phyloP scores from a whole-genome alignment of 2,888 invertebrate species.

The Apotomis turbidana region DNA sequence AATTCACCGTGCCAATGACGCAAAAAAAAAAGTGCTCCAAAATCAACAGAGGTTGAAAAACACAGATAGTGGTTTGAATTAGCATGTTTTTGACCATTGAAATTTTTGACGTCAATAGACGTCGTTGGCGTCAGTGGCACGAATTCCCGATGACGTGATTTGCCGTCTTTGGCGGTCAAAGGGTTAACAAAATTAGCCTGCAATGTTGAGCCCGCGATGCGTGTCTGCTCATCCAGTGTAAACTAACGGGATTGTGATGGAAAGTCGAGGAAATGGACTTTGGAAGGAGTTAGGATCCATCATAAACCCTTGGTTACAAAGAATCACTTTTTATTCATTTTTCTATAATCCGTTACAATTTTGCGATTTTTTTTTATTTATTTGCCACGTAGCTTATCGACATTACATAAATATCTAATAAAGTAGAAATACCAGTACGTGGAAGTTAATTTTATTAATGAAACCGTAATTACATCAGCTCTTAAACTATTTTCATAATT shows the following conservation, averaged over 20 bases:
- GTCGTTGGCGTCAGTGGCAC: too few relatives aligned
- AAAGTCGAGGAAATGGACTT: constrained; percentile 14
- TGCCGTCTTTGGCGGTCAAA: too few relatives aligned
- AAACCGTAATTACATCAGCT: constrained; percentile 77
- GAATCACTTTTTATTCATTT: constrained; percentile 81
- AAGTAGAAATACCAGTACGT: constrained; percentile 80
- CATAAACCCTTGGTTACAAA: constrained; percentile 77
- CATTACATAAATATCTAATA: constrained; percentile 79
- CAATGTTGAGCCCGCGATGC: too few relatives aligned
- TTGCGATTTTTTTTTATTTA: constrained; percentile 79
- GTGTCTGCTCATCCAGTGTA: not conserved
- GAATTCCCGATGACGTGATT: too few relatives aligned
- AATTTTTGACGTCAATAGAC: too few relatives aligned
- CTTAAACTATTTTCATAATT: constrained; percentile 78
- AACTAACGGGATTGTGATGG: not conserved
- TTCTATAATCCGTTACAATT: constrained; percentile 81
- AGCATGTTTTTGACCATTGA: too few relatives aligned
- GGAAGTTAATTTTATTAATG: constrained; percentile 81
- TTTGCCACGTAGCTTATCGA: constrained; percentile 73
- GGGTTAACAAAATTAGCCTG: too few relatives aligned
- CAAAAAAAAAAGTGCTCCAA: too few relatives aligned
- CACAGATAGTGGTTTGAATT: too few relatives aligned
- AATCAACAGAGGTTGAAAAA: too few relatives aligned
- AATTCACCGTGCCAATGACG: too few relatives aligned
- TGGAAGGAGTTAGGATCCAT: constrained; percentile 42